These are phyloP conservation scores for Dicerorhinus sumatrensis DNA, from an alignment of 2,113 vertebrate genomes.

Conservation along the genomic window DNA sequence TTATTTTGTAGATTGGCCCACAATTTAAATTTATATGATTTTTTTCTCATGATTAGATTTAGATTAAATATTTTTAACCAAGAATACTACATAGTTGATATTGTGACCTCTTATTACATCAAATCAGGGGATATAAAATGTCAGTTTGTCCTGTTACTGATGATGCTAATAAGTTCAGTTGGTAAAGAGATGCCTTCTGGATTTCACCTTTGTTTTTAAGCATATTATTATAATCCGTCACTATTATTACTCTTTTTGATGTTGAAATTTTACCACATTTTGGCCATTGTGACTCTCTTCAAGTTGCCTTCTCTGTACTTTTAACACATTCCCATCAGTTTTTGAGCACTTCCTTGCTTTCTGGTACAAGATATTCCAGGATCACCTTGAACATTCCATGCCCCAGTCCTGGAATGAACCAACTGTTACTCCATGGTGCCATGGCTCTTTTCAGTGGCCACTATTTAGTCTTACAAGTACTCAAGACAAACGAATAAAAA, in stretches of 20 bases:
- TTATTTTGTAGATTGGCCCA: neutral
- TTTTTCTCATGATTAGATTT: neutral
- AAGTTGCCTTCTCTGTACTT: neutral
- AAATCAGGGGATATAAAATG: neutral
- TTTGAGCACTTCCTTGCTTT: neutral
- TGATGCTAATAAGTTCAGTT: neutral
- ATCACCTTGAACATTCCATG: neutral
- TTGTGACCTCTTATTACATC: neutral
- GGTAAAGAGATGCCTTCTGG: neutral
- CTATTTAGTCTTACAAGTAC: neutral
- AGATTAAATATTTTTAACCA: neutral
- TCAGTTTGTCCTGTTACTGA: neutral
- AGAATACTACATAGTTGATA: neutral
- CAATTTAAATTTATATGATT: neutral
- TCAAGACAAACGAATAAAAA: neutral
- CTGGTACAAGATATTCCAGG: neutral
- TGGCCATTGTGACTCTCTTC: neutral
- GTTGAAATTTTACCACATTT: neutral
- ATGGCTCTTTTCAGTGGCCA: neutral
- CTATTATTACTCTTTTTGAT: neutral
- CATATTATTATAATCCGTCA: neutral
- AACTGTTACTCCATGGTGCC: neutral
- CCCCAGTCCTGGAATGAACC: neutral
- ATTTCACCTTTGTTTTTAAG: conserved; percentile 34
- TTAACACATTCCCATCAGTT: neutral